These are phyloP conservation scores for Habropoda laboriosa DNA, from an alignment of 1,140 invertebrate species.

Conservation along the genomic window DNA sequence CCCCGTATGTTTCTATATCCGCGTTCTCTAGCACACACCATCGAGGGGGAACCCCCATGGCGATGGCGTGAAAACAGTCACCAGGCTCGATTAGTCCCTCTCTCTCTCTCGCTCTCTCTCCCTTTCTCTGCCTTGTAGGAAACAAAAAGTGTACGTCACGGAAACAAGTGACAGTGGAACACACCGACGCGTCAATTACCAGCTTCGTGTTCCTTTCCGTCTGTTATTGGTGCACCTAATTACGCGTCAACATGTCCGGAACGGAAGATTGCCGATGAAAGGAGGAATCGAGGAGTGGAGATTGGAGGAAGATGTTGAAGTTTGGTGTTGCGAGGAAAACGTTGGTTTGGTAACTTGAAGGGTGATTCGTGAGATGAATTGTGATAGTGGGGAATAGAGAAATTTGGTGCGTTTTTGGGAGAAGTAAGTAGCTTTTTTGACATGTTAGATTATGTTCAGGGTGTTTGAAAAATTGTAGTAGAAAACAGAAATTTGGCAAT, in stretches of 20 bases:
- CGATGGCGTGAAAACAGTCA: constrained; percentile 75
- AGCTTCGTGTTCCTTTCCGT: constrained; percentile 53
- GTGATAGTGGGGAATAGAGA: too few relatives aligned
- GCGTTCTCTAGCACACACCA: constrained; percentile 10
- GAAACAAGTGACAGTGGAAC: constrained; percentile 77
- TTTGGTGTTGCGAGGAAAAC: background rate
- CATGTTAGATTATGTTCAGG: too few relatives aligned
- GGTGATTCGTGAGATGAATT: too few relatives aligned
- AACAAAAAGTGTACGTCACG: constrained; percentile 73
- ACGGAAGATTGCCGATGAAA: background rate
- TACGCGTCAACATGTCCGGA: constrained; percentile 38
- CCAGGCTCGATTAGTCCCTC: constrained; percentile 20
- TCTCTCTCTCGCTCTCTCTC: too few relatives aligned
- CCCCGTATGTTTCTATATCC: background rate
- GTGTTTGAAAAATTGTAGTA: too few relatives aligned
- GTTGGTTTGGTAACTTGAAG: too few relatives aligned
- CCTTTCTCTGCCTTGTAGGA: too few relatives aligned
- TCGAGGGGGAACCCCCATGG: constrained; percentile 70
- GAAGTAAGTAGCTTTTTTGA: too few relatives aligned
- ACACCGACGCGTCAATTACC: constrained; percentile 73
- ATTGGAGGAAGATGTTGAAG: background rate
- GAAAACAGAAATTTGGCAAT: too few relatives aligned
- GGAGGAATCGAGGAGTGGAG: background rate
- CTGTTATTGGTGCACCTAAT: constrained; percentile 58
- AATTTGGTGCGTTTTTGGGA: too few relatives aligned